Conservation (phyloP, 1,140 invertebrate genomes). For the Zophobas atratus region DNA sequence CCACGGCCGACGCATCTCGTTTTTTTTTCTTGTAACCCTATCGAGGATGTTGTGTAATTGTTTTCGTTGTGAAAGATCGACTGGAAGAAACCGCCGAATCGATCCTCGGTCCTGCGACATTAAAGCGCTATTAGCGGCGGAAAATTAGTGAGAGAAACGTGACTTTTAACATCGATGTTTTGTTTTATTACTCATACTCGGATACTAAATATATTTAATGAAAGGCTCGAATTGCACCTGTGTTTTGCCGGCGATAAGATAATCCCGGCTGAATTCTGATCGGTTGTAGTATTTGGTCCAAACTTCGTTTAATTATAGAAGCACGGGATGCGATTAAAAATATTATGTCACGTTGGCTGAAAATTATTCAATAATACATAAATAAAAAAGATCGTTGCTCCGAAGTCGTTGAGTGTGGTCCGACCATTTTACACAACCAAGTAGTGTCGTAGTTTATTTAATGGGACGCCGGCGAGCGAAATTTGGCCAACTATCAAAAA, state of each 20-base stretch:
- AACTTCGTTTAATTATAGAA: background rate
- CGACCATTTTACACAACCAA: background rate
- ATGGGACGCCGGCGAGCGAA: background rate
- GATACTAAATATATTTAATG: background rate
- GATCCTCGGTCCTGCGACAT: background rate
- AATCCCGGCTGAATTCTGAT: background rate
- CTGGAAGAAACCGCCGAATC: constrained; percentile 1
- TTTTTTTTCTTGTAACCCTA: constrained; percentile 21
- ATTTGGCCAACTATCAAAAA: background rate
- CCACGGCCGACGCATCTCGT: constrained; percentile 32
- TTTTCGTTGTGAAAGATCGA: background rate
- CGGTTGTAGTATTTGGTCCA: no score
- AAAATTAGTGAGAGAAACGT: background rate
- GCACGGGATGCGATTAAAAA: background rate
- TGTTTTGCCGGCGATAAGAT: background rate
- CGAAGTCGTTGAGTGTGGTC: background rate
- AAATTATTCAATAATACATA: background rate
- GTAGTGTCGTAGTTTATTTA: background rate
- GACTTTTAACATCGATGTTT: background rate
- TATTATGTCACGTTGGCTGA: constrained; percentile 14
- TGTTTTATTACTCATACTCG: background rate
- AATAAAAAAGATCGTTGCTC: background rate
- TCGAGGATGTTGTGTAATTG: constrained; percentile 29
- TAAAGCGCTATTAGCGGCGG: background rate
- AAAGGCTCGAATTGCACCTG: constrained; percentile 4